Evolutionary conservation across 2,888 invertebrate genomes (phyloP).

Genomic region (Plebejus argus): DNA sequence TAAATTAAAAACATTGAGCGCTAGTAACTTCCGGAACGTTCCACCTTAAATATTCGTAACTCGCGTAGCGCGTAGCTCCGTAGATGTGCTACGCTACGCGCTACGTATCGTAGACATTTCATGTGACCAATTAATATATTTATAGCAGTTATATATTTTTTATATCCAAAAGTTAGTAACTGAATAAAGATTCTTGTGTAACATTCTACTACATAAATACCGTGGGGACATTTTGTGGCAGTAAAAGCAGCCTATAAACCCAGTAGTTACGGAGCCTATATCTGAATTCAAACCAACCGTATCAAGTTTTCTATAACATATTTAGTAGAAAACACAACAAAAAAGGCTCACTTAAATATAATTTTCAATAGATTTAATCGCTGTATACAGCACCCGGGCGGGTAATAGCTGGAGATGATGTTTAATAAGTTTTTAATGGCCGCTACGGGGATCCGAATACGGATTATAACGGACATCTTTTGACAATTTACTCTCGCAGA

Average conservation of each 20-base stretch:
- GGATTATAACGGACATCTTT: slow-evolving; percentile 61
- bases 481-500: slow-evolving; percentile 40
- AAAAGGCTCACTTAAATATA: slow-evolving; percentile 25
- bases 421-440: slow-evolving; percentile 86
- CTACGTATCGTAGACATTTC: background rate
- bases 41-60: no score
- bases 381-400: slow-evolving; percentile 45
- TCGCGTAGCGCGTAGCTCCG: background rate
- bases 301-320: background rate
- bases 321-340: background rate
- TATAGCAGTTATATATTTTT: no score
- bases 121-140: no score
- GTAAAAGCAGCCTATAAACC: background rate
- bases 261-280: background rate
- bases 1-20: no score
- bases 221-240: background rate
- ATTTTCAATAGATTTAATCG: slow-evolving; percentile 36
- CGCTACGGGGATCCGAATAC: slow-evolving; percentile 66
- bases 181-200: background rate
- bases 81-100: background rate
- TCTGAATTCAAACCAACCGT: background rate
- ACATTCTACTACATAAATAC: background rate
- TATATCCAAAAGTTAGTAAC: no score
- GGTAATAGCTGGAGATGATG: slow-evolving; percentile 84
- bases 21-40: no score